Base-by-base conservation (phyloP, 2,888 invertebrate genomes). In the Notodonta ziczac region DNA sequence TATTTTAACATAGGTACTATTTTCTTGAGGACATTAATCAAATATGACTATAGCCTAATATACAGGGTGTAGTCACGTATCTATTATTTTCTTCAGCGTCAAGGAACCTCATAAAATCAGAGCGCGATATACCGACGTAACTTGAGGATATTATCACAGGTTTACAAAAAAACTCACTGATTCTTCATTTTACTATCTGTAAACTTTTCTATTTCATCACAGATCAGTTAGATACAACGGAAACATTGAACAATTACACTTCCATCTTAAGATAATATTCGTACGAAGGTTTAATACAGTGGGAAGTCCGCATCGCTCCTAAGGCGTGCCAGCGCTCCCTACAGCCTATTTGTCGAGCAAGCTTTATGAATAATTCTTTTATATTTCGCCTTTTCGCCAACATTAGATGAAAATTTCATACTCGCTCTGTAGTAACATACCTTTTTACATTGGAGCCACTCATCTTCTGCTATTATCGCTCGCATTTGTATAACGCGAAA, bases 311-410 rank as follows among this genome's bases (percentile, higher is more conserved):
- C 67, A 66, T 59, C 61, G 60, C 66, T 61, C 60, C 63, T 64
- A 64, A 63, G 62, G 60, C 69, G 56, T 69, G 63, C 66, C 62
- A 58, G 61, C 68, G 70, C 63, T 65, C 59, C 50, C 65, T 66
- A 63, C 63, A 65, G 70, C 76, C 76, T 79, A 78, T 80, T 82
- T 81, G 72, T 68, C 72, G 68, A 73, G 51, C 16, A 69, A 78
- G 76, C 75, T 83, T 77, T 82, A 85, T 87, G 84, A 87, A 86
- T 86, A 85, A 86, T 83, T 84, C 82, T 76, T 83, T 78, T 82
- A 80, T 77, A 72, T 72, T 66, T 63, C 65, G 66, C 72, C 70
- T 73, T 76, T 81, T 79, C 70, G 67, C 69, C 69, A 70, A 71
- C 74, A 76, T 78, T 74, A 70, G 62, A 76, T 81, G 72, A 78